Conservation (phyloP, 2,113 vertebrate species). For the Manacus vitellinus region DNA sequence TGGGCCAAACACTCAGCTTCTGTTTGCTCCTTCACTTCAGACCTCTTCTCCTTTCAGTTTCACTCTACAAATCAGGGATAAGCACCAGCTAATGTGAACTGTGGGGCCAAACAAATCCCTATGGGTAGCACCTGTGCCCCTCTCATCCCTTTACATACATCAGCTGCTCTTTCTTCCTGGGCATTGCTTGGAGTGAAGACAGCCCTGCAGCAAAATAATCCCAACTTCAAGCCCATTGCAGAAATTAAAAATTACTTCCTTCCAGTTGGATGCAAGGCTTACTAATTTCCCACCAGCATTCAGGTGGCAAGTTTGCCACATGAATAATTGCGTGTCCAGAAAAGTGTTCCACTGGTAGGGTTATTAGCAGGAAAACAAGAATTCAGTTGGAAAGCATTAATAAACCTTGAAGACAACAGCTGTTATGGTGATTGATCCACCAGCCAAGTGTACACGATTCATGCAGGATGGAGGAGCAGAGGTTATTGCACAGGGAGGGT, state of each 20-base stretch:
- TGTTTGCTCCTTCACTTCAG: neutral
- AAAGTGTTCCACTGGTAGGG: conserved; percentile 11
- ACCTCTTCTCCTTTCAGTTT: neutral
- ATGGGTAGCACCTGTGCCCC: neutral
- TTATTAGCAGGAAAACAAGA: conserved; percentile 29
- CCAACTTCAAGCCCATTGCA: neutral
- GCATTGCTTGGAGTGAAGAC: neutral
- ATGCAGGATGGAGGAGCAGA: neutral
- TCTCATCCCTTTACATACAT: neutral
- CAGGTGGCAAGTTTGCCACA: neutral
- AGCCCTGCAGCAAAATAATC: neutral
- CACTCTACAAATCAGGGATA: neutral
- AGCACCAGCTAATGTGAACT: neutral
- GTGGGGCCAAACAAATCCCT: neutral
- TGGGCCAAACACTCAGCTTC: neutral
- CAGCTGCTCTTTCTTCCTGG: neutral
- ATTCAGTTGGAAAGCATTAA: conserved; percentile 33
- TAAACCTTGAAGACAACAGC: conserved; percentile 30
- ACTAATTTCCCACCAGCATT: conserved; percentile 24
- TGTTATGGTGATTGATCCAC: conserved; percentile 45
- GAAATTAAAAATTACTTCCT: neutral
- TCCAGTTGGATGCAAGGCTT: neutral
- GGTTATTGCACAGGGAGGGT: neutral
- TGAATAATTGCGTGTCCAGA: neutral
- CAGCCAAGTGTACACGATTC: neutral